phyloP scores from a whole-genome alignment of 2,888 invertebrate species.

The Dicyrtomina minuta region DNA sequence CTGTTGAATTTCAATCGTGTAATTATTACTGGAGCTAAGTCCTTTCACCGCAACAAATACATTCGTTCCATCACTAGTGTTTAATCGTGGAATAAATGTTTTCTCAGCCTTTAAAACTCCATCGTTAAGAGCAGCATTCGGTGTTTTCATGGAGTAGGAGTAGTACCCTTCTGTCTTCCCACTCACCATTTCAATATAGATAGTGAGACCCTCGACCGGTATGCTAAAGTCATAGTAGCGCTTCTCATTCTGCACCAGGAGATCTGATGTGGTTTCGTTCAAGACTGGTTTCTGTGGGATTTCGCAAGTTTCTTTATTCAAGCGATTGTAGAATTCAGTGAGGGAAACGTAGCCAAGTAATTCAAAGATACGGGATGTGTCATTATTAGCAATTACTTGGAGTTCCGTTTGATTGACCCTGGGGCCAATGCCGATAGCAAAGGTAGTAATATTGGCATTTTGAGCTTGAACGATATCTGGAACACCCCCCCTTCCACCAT shows the following conservation, averaged over 20 bases:
- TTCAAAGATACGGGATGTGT: background rate
- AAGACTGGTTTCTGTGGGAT: conserved; percentile 9
- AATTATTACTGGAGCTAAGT: background rate
- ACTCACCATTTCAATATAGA: background rate
- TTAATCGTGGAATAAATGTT: conserved; percentile 17
- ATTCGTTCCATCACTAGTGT: background rate
- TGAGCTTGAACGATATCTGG: no score
- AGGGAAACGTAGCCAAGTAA: conserved; percentile 10
- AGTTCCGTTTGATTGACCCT: background rate
- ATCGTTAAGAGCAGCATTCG: conserved; percentile 12
- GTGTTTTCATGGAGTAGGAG: conserved; percentile 5
- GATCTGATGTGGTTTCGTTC: background rate
- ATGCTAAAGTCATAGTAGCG: background rate
- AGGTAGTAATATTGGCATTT: background rate
- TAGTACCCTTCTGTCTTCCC: conserved; percentile 8
- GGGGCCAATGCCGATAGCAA: conserved; percentile 8
- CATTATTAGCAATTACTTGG: background rate
- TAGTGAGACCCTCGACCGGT: conserved; percentile 1
- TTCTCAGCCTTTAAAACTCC: background rate
- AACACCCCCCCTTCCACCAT: background rate
- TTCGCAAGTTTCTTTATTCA: conserved; percentile 3
- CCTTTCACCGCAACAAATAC: background rate
- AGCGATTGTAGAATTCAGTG: conserved; percentile 11
- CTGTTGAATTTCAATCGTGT: no score
- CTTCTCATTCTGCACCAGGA: conserved; percentile 1